Conservation (phyloP, 2,888 invertebrate genomes). For the Desoria tigrina region DNA sequence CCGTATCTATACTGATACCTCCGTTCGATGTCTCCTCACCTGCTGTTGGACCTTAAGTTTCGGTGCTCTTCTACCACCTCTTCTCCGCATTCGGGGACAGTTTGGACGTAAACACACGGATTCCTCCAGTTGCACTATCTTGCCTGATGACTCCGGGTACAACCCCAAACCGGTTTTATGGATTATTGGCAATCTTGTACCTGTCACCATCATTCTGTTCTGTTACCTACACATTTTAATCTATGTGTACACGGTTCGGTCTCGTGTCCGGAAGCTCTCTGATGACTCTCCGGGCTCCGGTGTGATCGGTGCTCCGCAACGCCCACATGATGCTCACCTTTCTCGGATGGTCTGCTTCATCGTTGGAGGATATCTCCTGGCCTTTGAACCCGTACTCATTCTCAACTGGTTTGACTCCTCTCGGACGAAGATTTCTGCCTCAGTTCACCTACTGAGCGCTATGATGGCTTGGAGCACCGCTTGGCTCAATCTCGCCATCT, state of each 20-base stretch:
- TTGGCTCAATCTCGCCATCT: no score
- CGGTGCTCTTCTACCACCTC: background rate
- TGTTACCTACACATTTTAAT: background rate
- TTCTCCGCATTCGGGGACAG: slow-evolving; percentile 6
- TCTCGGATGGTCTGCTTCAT: slow-evolving; percentile 3
- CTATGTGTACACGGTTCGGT: background rate
- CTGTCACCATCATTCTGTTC: slow-evolving; percentile 4
- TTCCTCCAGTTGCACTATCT: slow-evolving; percentile 16
- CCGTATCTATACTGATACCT: no score
- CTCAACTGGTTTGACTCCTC: slow-evolving; percentile 17
- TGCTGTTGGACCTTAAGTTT: slow-evolving; percentile 8
- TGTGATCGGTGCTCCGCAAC: no score
- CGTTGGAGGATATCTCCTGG: background rate
- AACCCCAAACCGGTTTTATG: slow-evolving; percentile 17
- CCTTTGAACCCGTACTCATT: slow-evolving; percentile 17
- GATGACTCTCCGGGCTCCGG: background rate
- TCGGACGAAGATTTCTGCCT: no score
- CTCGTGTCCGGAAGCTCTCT: background rate
- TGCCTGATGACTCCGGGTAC: slow-evolving; percentile 12
- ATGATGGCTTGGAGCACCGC: no score
- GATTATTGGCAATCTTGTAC: slow-evolving; percentile 7
- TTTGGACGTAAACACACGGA: slow-evolving; percentile 12
- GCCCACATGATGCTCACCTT: background rate
- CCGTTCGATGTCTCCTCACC: no score
- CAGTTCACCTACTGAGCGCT: no score